Evolutionary conservation across 2,888 invertebrate genomes (phyloP), one percentile per base, ranked within the genome.

Genomic region (Drosophila vallismaia): DNA sequence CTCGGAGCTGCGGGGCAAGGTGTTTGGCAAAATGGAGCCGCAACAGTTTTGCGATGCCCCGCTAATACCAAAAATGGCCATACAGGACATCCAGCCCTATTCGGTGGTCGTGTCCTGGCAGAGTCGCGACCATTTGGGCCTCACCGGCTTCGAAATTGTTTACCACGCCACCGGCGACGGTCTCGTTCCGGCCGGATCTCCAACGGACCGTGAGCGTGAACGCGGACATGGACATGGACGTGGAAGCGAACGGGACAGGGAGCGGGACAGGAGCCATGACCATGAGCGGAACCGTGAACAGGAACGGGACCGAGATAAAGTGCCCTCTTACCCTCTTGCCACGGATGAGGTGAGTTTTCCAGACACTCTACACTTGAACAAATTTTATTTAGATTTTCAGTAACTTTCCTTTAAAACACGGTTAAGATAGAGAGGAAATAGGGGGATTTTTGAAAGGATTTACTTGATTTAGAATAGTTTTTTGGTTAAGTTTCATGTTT

Each of bases 71-170:
- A 95, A 96, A 91, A 93, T 97, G 75, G 96, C 96, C 81, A 96
- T 97, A 86, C 96, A 96, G 93, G 96, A 97, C 91, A 95, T 97
- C 72, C 96, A 96, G 91, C 96, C 97, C 46, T 96, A 95, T 92
- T 96, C 96, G 58, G 95, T 97, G 73, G 93, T 96, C 82, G 96
- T 97, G 28, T 96, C 97, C 77, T 97, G 97, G 97, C 96, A 97
- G 91, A 96, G 96, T 88, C 94, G 96, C 81, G 97, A 97, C 92
- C 96, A 96, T 91, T 95, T 95, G 62, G 95, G 96, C 68, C 93
- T 97, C 85, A 95, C 94, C 86, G 97, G 97, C 76, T 97, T 95
- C 92, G 95, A 96, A 93, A 95, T 97, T 83, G 95, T 95, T 85
- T 97, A 96, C 92, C 95, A 95, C 90, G 94, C 95, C 75, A 91